phyloP scores from a whole-genome alignment of 2,797 vertebrate species.

The Mormyrus hasselquistii region DNA sequence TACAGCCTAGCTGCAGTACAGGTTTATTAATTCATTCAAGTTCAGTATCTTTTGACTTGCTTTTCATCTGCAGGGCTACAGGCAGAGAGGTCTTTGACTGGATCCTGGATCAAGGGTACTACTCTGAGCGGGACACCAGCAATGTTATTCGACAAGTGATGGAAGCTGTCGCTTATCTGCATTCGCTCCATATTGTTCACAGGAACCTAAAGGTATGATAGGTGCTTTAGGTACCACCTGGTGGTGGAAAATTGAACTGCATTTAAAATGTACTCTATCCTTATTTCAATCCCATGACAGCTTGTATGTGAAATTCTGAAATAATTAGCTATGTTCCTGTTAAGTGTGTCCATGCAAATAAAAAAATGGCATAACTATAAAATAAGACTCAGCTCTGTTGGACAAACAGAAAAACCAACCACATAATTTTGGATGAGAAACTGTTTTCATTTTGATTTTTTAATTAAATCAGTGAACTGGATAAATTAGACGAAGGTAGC shows the following conservation, averaged over 20 bases:
- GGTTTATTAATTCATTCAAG: neutral
- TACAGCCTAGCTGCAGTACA: neutral
- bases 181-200: slow-evolving; percentile 90
- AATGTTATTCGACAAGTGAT: slow-evolving; percentile 94
- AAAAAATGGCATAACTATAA: slow-evolving; percentile 10
- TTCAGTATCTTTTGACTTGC: neutral
- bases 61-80: slow-evolving; percentile 72
- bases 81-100: slow-evolving; percentile 97
- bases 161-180: slow-evolving; percentile 93
- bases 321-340: slow-evolving; percentile 3
- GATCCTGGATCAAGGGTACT: slow-evolving; percentile 98
- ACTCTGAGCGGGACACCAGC: slow-evolving; percentile 94
- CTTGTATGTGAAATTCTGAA: slow-evolving; percentile 8
- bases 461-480: slow-evolving; percentile 4
- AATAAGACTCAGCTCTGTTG: neutral
- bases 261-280: neutral
- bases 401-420: neutral
- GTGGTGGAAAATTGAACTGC: neutral
- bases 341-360: neutral
- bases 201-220: slow-evolving; percentile 88
- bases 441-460: neutral
- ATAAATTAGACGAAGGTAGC: neutral
- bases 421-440: slow-evolving; percentile 1
- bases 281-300: neutral
- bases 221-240: neutral